Conservation (phyloP, 2,888 invertebrate species). For the Chesias legatella region DNA sequence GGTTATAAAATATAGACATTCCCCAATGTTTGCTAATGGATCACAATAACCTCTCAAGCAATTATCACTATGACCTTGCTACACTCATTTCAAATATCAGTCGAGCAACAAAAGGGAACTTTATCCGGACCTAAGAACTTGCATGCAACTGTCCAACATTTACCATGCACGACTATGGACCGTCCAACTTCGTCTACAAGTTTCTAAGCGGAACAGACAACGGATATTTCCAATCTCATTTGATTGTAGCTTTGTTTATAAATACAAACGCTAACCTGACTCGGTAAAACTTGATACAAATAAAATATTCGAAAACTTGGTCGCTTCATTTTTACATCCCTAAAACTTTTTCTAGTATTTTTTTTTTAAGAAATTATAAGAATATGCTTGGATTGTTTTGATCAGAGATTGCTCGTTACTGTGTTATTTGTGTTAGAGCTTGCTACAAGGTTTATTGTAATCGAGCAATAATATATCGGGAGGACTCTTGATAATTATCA, state of each 20-base stretch:
- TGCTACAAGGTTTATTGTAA: too few relatives aligned
- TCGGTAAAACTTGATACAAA: slow-evolving; percentile 17
- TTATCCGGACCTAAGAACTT: slow-evolving; percentile 16
- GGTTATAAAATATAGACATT: background rate
- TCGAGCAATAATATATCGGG: too few relatives aligned
- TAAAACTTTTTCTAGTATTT: slow-evolving; percentile 13
- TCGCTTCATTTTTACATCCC: slow-evolving; percentile 10
- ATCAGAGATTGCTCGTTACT: too few relatives aligned
- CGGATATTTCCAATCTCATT: background rate
- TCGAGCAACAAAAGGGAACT: slow-evolving; percentile 8
- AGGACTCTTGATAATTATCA: too few relatives aligned
- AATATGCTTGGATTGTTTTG: too few relatives aligned
- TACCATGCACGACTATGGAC: slow-evolving; percentile 24
- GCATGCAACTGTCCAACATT: slow-evolving; percentile 19
- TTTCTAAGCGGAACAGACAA: slow-evolving; percentile 17
- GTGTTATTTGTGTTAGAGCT: too few relatives aligned
- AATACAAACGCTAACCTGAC: slow-evolving; percentile 18
- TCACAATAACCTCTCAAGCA: background rate
- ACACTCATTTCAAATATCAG: slow-evolving; percentile 15
- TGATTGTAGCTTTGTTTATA: slow-evolving; percentile 12
- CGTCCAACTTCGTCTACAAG: slow-evolving; percentile 29
- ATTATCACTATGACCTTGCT: slow-evolving; percentile 5
- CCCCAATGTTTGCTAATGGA: too few relatives aligned
- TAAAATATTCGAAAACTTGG: slow-evolving; percentile 22
- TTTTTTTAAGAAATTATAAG: too few relatives aligned